Base-by-base conservation (phyloP, 1,140 invertebrate species). In the Drosophila sucinea region DNA sequence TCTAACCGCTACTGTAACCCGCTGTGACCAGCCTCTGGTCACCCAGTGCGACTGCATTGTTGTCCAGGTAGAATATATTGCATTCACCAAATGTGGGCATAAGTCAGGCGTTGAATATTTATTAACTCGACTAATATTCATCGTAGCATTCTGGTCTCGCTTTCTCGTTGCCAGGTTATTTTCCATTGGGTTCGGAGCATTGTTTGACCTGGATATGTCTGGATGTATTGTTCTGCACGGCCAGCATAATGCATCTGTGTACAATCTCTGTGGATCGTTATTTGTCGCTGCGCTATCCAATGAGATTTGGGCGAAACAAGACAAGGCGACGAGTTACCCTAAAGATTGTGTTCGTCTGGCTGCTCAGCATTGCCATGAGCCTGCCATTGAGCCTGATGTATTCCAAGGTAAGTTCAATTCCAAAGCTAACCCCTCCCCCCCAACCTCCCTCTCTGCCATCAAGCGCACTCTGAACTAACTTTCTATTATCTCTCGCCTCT, bases 181-280 rank as follows among this genome's bases (percentile, higher is more conserved):
- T 97, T 90, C 96, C 96, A 1, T 92, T 97, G 51, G 94, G 96
- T 4, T 95, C 96, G 1, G 94, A 96, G 27, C 96, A 96, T 91
- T 97, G 96, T 90, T 94, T 97, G 38, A 95, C 94, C n/a, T 97
- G 97, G 97, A 96, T 97, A 61, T 97, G 96, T 79, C 93, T 97
- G 80, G 98, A 99, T 93, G 98, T 99, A 0, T 93, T 99, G 0
- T 98, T 98, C 90, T 98, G 97, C 91, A 99, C 98, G 0, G 98
- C 98, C 0, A 98, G 97, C 61, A 98, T 99, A 87, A 97, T 99
- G 95, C 98, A 99, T 92, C 94, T 99, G 27, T 98, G 97, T 92
- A 98, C 98, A 61, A 98, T 99, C 91, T 97, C 96, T 79, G 96
- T 99, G 75, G 98, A 99, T 93, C 95, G 98, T 79, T 97, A 96